Evolutionary conservation across 2,113 vertebrate species (phyloP).

Genomic region (Siniperca knerii): DNA sequence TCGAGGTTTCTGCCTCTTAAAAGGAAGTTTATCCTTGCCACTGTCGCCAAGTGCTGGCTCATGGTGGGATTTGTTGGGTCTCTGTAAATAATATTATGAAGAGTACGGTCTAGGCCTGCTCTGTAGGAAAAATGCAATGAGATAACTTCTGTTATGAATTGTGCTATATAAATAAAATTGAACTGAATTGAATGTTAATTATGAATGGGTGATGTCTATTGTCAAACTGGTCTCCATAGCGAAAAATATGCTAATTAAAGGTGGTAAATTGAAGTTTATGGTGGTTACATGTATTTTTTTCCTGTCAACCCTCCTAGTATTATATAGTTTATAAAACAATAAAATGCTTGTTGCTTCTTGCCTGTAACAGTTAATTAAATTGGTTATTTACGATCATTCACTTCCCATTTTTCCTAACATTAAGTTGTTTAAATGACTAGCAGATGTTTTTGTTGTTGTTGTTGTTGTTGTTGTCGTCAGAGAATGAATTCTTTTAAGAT

Average conservation of each 20-base stretch:
- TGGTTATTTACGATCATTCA: not conserved
- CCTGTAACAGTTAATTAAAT: not conserved
- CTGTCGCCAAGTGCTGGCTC: too few relatives aligned
- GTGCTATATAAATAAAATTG: too few relatives aligned
- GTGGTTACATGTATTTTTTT: not conserved
- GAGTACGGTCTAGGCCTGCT: too few relatives aligned
- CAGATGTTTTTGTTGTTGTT: conserved; percentile 14
- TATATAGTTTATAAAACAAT: not conserved
- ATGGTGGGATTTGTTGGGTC: too few relatives aligned
- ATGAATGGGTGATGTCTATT: not conserved
- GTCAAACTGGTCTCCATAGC: not conserved
- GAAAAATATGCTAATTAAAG: not conserved
- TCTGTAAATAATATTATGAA: too few relatives aligned
- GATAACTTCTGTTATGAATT: too few relatives aligned
- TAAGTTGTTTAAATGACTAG: not conserved
- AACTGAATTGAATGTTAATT: not conserved
- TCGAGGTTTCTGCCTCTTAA: too few relatives aligned
- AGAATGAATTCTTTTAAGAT: not conserved
- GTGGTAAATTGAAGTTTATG: not conserved
- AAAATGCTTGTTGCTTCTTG: too few relatives aligned
- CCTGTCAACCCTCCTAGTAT: not conserved
- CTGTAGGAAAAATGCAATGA: too few relatives aligned
- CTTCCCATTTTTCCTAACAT: not conserved
- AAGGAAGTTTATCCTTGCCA: too few relatives aligned
- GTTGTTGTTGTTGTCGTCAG: not conserved